Conservation (phyloP, 2,888 invertebrate genomes). For the Bombylius major region DNA sequence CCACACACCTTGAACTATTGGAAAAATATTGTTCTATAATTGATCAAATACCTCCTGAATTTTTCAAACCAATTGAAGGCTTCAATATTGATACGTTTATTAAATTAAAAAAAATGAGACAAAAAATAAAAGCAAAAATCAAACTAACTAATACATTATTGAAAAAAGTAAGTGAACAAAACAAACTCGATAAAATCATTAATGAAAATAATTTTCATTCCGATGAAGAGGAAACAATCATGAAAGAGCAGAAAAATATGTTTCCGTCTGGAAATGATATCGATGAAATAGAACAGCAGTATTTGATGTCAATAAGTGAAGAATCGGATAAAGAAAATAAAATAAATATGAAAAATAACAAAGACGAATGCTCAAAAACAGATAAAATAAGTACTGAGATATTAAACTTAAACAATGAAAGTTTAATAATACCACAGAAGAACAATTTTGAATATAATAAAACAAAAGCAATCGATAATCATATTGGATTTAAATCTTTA, state of each 20-base stretch:
- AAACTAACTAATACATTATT: conserved; percentile 33
- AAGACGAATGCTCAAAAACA: too few relatives aligned
- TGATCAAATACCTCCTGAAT: conserved; percentile 48
- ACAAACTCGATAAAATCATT: conserved; percentile 6
- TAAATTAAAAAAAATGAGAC: conserved; percentile 44
- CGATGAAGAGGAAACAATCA: conserved; percentile 29
- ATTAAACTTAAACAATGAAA: too few relatives aligned
- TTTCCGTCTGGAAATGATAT: not conserved
- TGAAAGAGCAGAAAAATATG: not conserved
- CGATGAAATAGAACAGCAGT: not conserved
- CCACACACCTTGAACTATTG: conserved; percentile 45
- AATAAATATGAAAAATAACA: not conserved
- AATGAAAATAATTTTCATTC: too few relatives aligned
- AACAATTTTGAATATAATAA: too few relatives aligned
- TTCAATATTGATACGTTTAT: conserved; percentile 44
- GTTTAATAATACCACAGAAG: too few relatives aligned
- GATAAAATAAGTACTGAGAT: too few relatives aligned
- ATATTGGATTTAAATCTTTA: not conserved
- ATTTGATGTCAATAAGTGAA: not conserved
- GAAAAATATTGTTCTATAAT: conserved; percentile 51
- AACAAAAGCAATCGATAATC: not conserved
- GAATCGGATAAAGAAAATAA: not conserved
- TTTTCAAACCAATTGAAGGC: conserved; percentile 47
- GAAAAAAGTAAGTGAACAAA: conserved; percentile 17
- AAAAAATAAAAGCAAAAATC: conserved; percentile 45